phyloP scores from a whole-genome alignment of 2,113 vertebrate genomes.

The Trochalopteron elliotii region DNA sequence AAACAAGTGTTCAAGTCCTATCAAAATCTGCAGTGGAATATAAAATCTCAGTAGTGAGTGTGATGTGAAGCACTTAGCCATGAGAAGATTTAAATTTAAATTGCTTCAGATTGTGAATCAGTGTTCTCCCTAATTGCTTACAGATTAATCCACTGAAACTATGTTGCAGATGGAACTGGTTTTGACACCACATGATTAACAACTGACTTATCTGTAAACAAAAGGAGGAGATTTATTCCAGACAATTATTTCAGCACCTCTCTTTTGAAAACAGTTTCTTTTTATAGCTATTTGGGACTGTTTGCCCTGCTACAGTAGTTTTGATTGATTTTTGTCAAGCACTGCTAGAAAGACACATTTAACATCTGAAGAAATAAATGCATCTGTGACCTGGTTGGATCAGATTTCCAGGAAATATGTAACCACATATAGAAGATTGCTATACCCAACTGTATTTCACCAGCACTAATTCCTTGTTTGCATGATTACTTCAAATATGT shows the following conservation, averaged over 20 bases:
- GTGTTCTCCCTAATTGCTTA: not conserved
- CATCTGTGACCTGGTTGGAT: not conserved
- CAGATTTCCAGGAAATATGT: not conserved
- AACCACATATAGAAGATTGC: not conserved
- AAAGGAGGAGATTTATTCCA: not conserved
- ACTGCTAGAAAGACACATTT: not conserved
- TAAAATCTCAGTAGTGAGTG: not conserved
- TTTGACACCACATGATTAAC: not conserved
- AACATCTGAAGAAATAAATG: not conserved
- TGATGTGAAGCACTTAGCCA: not conserved
- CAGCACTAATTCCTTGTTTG: not conserved
- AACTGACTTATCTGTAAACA: not conserved
- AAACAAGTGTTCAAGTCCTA: not conserved
- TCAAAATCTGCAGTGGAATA: not conserved
- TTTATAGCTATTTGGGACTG: not conserved
- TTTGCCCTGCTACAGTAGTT: not conserved
- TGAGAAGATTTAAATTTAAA: not conserved
- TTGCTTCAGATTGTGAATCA: not conserved
- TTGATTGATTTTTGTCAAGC: not conserved
- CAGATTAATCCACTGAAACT: not conserved
- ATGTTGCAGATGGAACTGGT: not conserved
- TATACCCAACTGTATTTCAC: not conserved
- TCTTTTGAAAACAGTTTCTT: not conserved
- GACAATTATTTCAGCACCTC: not conserved
- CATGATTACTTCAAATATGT: not conserved